A percentile compares a stretch with the other conserved stretches of the same genome.
Conservation (phyloP, 1,140 invertebrate species). For the Mylabris phalerata region DNA sequence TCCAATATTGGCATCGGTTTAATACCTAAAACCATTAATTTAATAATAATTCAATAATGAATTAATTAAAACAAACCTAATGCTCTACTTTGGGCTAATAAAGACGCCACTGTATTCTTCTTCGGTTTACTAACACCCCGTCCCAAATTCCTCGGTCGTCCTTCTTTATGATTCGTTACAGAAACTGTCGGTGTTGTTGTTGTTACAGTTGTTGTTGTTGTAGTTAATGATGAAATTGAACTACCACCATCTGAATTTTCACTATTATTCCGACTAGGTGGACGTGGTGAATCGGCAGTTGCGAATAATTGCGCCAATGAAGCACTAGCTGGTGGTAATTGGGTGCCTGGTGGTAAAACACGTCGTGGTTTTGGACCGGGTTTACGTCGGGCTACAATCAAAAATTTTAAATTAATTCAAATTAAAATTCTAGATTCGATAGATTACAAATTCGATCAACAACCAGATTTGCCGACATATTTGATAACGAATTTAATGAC, state of each 20-base stretch:
- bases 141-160: constrained; percentile 71
- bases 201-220: constrained; percentile 16
- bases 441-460: constrained; percentile 49
- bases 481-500: constrained; percentile 51
- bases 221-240: constrained; percentile 46
- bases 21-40: constrained; percentile 32
- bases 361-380: constrained; percentile 64
- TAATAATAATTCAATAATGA: too few relatives aligned
- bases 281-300: constrained; percentile 51
- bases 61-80: constrained; percentile 37
- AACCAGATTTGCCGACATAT: constrained; percentile 45
- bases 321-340: constrained; percentile 44
- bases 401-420: neutral
- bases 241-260: constrained; percentile 50
- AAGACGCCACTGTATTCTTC: constrained; percentile 84
- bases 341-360: constrained; percentile 50
- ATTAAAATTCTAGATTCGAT: too few relatives aligned
- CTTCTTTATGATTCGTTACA: constrained; percentile 55
- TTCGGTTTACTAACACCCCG: constrained; percentile 80
- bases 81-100: constrained; percentile 74
- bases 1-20: constrained; percentile 54
- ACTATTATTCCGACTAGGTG: constrained; percentile 43
- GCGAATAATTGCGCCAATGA: constrained; percentile 50
- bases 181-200: constrained; percentile 19
- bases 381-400: constrained; percentile 56